A percentile compares a stretch with the other conserved stretches of the same genome.
Conservation (phyloP, 2,113 vertebrate genomes). For the Dasyurus viverrinus region DNA sequence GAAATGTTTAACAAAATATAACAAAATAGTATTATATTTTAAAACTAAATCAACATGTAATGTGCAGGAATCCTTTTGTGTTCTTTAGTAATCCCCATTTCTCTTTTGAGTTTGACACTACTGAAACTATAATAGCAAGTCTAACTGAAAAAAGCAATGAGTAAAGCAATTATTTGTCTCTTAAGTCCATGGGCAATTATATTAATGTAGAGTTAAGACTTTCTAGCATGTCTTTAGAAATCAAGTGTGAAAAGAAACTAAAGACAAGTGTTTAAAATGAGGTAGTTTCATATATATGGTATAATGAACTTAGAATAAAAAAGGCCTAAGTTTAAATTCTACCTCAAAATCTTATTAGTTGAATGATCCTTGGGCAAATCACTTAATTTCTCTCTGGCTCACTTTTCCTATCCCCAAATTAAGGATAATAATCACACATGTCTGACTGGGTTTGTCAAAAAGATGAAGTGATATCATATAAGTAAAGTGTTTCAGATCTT, state of each 20-base stretch:
- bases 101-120: background rate
- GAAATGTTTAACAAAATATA: background rate
- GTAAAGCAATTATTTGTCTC: background rate
- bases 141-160: background rate
- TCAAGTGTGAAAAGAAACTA: background rate
- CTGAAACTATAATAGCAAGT: background rate
- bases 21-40: background rate
- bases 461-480: background rate
- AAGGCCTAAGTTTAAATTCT: background rate
- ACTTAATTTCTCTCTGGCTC: background rate
- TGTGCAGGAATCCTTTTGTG: background rate
- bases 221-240: conserved; percentile 13
- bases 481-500: background rate
- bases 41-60: background rate
- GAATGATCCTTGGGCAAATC: background rate
- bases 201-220: background rate
- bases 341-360: background rate
- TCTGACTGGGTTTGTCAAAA: background rate
- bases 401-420: background rate
- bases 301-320: background rate
- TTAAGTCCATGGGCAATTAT: background rate
- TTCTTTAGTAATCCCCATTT: background rate
- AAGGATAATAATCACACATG: background rate
- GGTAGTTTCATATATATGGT: background rate
- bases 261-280: background rate